Evolutionary conservation across 2,113 vertebrate species (phyloP).

Genomic region (Platysternon megacephalum): DNA sequence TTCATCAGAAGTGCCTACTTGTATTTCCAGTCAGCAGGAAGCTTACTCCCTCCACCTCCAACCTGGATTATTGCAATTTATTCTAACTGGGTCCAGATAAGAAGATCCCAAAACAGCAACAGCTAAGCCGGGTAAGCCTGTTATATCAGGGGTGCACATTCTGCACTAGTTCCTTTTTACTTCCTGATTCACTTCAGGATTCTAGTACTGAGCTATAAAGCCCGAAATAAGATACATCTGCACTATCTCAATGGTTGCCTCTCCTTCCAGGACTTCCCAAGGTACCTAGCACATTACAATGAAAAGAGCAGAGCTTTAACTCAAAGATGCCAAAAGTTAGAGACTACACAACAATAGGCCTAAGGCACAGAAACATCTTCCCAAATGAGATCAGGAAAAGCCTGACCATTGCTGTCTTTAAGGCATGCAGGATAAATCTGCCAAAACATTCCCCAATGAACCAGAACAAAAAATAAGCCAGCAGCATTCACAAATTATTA

Average conservation of each 20-base stretch:
- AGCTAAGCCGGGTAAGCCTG: not conserved
- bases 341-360: not conserved
- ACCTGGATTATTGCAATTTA: not conserved
- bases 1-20: not conserved
- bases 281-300: not conserved
- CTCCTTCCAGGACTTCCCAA: not conserved
- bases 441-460: not conserved
- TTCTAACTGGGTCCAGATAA: rapidly evolving
- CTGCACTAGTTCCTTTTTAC: not conserved
- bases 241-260: not conserved
- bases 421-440: not conserved
- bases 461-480: not conserved
- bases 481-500: not conserved
- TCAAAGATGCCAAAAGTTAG: not conserved
- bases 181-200: not conserved
- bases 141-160: not conserved
- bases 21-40: not conserved
- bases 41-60: not conserved
- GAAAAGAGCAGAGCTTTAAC: not conserved
- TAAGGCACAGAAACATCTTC: not conserved
- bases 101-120: not conserved
- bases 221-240: not conserved
- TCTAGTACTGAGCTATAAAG: not conserved
- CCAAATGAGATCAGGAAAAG: not conserved
- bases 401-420: not conserved